Evolutionary conservation across 2,797 vertebrate species (phyloP).

Genomic region (Potorous gilbertii): DNA sequence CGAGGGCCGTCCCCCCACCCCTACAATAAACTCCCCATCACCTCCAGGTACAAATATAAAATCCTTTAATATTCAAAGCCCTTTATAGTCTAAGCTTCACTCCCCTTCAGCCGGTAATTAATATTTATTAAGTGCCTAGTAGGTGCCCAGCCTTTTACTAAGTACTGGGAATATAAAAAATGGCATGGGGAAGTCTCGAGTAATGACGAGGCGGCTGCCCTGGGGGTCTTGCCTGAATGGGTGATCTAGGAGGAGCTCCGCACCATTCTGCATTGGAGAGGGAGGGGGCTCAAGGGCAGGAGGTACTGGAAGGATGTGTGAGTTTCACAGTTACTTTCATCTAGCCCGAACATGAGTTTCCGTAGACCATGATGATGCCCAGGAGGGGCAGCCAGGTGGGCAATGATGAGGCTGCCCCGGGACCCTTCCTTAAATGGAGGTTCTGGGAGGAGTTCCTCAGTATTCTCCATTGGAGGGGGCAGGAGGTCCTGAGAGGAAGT

Average conservation of each 20-base stretch:
- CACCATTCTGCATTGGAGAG: not conserved
- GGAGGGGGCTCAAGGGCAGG: not conserved
- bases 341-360: not conserved
- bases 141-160: not conserved
- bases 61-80: not conserved
- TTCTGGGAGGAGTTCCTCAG: not conserved
- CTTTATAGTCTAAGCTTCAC: fast-evolving
- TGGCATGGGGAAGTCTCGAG: fast-evolving
- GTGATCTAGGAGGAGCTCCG: not conserved
- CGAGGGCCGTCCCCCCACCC: no score
- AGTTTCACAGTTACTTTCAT: not conserved
- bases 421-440: not conserved
- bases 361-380: not conserved
- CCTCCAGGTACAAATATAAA: not conserved
- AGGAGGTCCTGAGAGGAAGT: not conserved
- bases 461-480: not conserved
- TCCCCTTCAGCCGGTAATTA: not conserved
- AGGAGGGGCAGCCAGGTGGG: not conserved
- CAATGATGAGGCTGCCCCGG: not conserved
- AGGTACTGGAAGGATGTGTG: not conserved
- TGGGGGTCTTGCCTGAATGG: not conserved
- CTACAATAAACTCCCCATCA: not conserved
- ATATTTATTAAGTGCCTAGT: not conserved
- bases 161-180: not conserved
- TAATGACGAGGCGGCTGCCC: not conserved